Base-by-base conservation (phyloP, 2,113 vertebrate species). In the Xiphophorus couchianus region DNA sequence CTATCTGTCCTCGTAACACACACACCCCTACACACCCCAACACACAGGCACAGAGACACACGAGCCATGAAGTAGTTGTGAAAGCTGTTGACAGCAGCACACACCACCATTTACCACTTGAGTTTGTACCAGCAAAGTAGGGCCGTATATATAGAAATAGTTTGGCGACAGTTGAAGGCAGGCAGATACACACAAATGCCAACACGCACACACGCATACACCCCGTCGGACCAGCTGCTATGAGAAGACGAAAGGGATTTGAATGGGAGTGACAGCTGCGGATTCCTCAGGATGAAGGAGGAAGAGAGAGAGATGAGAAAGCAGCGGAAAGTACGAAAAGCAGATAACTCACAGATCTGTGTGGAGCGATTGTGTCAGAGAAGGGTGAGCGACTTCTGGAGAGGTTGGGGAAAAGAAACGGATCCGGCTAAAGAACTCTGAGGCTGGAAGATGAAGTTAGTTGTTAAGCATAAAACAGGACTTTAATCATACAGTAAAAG, bases 211-310 rank as follows among this genome's bases (percentile, higher is more conserved):
- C 51, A 62, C 51, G 68, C 70, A 77, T 31, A 73, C 63, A 66
- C 31, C 71, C 62, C 67, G 73, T 77, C 79, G 81, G 81, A 72
- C 88, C 90, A 92, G 90, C 90, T 93, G 91, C 87, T 92, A 33
- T 51, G 54, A 75, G 86, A 90, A 84, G 77, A 83, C 27, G 58
- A 77, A 78, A 74, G 75, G 73, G 77, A 80, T 58, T 81, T 90
- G 84, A 91, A 91, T 88, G 86, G 84, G 87, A 87, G 85, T 78
- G 90, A 90, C 92, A 92, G 91, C 92, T 93, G 91, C 89, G 84
- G 87, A 92, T 93, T 92, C 91, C 86, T 90, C 66, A 73, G 80
- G 75, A 78, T 72, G 85, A 80, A 83, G 83, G 82, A 86, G 82
- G 74, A 75, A 71, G 63, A 71, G 37, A 72, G 58, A 76, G 77